These are phyloP conservation scores for Drosophila serrata DNA, from an alignment of 1,140 invertebrate species.

Conservation along the genomic window DNA sequence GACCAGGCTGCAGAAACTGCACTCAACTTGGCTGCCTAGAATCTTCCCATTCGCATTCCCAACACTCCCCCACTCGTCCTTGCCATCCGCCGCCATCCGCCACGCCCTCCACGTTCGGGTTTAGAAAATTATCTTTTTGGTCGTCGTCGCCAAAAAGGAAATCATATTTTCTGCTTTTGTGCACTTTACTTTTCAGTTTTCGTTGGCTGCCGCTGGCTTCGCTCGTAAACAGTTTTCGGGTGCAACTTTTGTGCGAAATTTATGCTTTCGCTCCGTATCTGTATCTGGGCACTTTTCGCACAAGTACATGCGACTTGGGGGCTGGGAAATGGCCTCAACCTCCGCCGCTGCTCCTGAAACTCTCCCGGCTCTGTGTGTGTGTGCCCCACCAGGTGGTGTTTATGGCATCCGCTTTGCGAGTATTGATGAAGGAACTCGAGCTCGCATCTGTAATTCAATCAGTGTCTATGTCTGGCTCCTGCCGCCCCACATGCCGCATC, in stretches of 20 bases:
- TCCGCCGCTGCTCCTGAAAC: neutral
- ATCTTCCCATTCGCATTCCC: constrained; percentile 33
- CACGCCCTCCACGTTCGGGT: constrained; percentile 55
- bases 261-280: constrained; percentile 71
- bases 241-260: constrained; percentile 84
- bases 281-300: constrained; percentile 79
- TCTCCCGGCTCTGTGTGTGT: constrained; percentile 21
- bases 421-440: constrained; percentile 83
- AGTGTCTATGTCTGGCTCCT: constrained; percentile 82
- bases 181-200: constrained; percentile 85
- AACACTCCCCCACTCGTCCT: neutral
- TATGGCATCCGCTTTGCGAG: constrained; percentile 83
- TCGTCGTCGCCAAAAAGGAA: constrained; percentile 85
- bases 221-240: constrained; percentile 82
- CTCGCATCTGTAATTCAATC: constrained; percentile 83
- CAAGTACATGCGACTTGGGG: constrained; percentile 63
- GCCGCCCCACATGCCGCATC: constrained; percentile 3
- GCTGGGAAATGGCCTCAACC: constrained; percentile 28
- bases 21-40: constrained; percentile 64
- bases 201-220: constrained; percentile 46
- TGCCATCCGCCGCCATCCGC: constrained; percentile 19
- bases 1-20: constrained; percentile 80
- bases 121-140: constrained; percentile 85
- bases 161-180: constrained; percentile 85
- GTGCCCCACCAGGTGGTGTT: constrained; percentile 78